Evolutionary conservation across 2,797 vertebrate species (phyloP).

Genomic region (Meriones psammophilus): DNA sequence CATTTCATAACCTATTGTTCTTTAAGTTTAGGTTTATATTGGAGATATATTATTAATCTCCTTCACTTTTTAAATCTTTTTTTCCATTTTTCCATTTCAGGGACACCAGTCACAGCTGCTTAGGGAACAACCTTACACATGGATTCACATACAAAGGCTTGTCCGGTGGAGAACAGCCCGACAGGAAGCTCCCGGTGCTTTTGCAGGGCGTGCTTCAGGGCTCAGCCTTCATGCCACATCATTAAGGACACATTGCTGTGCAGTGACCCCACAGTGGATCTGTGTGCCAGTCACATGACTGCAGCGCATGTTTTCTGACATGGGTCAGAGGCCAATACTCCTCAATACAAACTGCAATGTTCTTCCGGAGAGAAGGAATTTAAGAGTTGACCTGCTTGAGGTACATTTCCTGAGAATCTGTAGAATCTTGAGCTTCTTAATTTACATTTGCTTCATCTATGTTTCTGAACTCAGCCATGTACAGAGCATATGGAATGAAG

Average conservation of each 20-base stretch:
- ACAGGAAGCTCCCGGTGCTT: neutral
- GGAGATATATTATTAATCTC: neutral
- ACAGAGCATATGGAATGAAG: neutral
- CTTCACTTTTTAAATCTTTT: neutral
- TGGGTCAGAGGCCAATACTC: neutral
- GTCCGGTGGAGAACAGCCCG: neutral
- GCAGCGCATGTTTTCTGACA: neutral
- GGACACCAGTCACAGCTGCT: neutral
- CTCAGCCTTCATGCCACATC: neutral
- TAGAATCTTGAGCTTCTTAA: neutral
- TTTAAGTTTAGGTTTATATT: neutral
- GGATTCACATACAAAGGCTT: neutral
- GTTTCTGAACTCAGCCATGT: neutral
- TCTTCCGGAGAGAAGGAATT: neutral
- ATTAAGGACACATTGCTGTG: neutral
- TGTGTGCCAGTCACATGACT: fast-evolving
- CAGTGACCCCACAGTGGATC: neutral
- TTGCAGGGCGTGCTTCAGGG: neutral
- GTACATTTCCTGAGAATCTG: neutral
- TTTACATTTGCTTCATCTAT: neutral
- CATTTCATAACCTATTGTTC: neutral
- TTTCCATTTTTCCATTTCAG: neutral
- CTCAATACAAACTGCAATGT: neutral
- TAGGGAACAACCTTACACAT: neutral
- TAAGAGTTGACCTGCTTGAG: neutral